Evolutionary conservation across 2,888 invertebrate genomes (phyloP), one percentile per base, ranked within the genome.

Genomic region (Troides aeacus): DNA sequence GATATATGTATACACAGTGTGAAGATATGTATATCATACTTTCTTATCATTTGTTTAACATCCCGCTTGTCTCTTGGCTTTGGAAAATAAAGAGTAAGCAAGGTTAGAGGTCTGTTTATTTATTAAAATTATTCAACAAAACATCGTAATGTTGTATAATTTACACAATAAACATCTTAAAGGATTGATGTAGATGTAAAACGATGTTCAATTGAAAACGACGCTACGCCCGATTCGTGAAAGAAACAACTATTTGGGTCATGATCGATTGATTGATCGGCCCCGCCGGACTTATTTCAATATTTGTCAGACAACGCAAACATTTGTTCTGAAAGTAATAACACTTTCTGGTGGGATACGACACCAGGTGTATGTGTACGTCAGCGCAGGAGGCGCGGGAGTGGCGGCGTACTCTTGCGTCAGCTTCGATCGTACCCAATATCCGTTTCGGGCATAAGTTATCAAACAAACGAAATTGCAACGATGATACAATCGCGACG

Each of bases 271-370:
- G 60, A 66, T 66, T 66, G 60, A 66, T 60, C 66, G 60, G 60
- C 50, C 58, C 23, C 59, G 58, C 59, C 50, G 39, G 63, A 50
- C 59, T 58, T 68, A 63, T 63, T 66, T 65, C 66, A 70, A 65
- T 70, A 70, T 70, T 70, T 70, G 62, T 63, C n/a, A 53, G 60
- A 50, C 66, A 58, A 59, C 17, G 66, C 42, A 66, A 70, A 66
- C 66, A 60, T 70, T 70, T 70, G 66, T 70, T 70, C 59, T 63
- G 53, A 62, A 66, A 66, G 66, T 63, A 66, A 70, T 66, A 70
- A 66, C 58, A 63, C 59, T 63, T 70, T 62, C 30, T 67, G 59
- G 60, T 21, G 59, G 57, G 56, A 61, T 56, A 61, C 64, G 8
- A 61, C 61, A 17, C 39, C 53, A 42, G 53, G 42, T 61, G 57